These are phyloP conservation scores for Tricholaema leucomelas DNA, from an alignment of 2,113 vertebrate species.

Conservation along the genomic window DNA sequence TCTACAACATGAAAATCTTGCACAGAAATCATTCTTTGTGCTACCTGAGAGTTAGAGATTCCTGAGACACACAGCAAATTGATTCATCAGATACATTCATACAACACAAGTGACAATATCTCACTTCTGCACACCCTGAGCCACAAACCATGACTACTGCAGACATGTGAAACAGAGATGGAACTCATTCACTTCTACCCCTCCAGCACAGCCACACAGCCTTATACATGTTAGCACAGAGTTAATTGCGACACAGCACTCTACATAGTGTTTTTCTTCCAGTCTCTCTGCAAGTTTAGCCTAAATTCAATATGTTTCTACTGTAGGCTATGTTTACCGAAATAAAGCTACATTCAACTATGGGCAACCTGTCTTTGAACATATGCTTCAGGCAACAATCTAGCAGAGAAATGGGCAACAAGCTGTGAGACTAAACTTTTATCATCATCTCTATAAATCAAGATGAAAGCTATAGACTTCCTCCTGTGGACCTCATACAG, in stretches of 20 bases:
- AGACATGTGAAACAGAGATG: not conserved
- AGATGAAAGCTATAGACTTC: constrained; percentile 79
- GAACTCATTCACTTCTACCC: not conserved
- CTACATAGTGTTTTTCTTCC: not conserved
- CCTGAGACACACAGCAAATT: not conserved
- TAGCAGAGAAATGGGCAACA: constrained; percentile 74
- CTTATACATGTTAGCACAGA: not conserved
- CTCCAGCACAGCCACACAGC: not conserved
- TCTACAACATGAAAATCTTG: not conserved
- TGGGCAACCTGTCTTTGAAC: constrained; percentile 79
- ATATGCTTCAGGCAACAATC: constrained; percentile 78
- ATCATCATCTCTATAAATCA: constrained; percentile 83
- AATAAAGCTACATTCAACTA: constrained; percentile 74
- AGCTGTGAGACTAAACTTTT: constrained; percentile 83
- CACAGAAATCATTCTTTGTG: not conserved
- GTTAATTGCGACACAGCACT: constrained; percentile 22
- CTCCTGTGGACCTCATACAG: constrained; percentile 76
- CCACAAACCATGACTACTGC: not conserved
- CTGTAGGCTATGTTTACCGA: constrained; percentile 73
- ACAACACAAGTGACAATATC: not conserved
- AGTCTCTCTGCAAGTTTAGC: constrained; percentile 50
- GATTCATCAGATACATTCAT: not conserved
- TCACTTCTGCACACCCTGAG: not conserved
- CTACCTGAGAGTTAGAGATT: not conserved
- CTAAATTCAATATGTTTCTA: constrained; percentile 74